Conservation (phyloP, 2,888 invertebrate species). For the Calliopum simillimum region DNA sequence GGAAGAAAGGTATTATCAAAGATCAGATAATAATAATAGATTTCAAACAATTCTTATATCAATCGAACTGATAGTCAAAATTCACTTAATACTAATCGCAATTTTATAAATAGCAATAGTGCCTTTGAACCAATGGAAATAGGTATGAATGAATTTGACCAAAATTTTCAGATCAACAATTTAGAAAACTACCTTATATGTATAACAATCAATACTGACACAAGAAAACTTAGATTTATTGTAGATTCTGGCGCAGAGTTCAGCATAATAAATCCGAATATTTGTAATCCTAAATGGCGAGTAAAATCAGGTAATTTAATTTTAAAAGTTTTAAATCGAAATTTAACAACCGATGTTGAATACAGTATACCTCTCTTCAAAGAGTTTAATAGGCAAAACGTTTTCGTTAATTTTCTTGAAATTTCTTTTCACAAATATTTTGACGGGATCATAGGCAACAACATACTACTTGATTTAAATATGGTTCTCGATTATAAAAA, state of each 20-base stretch:
- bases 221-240: slow-evolving; percentile 34
- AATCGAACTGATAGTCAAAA: background rate
- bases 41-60: background rate
- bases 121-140: background rate
- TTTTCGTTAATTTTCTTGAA: too few relatives aligned
- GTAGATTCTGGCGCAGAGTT: slow-evolving; percentile 34
- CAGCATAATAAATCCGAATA: slow-evolving; percentile 30
- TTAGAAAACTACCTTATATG: too few relatives aligned
- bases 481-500: too few relatives aligned
- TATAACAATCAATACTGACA: slow-evolving; percentile 29
- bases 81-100: background rate
- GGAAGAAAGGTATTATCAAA: background rate
- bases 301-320: slow-evolving; percentile 14
- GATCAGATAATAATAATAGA: background rate
- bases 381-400: slow-evolving; percentile 2
- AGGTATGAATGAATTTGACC: too few relatives aligned
- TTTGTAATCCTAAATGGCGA: slow-evolving; percentile 30
- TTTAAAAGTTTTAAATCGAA: slow-evolving; percentile 30
- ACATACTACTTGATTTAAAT: too few relatives aligned
- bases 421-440: too few relatives aligned
- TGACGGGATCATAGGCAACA: too few relatives aligned
- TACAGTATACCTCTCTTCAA: slow-evolving; percentile 27
- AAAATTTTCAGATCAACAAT: too few relatives aligned
- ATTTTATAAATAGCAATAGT: background rate
- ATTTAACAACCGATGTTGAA: slow-evolving; percentile 22